Base-by-base conservation (phyloP, 2,113 vertebrate species). In the Pimephales promelas region DNA sequence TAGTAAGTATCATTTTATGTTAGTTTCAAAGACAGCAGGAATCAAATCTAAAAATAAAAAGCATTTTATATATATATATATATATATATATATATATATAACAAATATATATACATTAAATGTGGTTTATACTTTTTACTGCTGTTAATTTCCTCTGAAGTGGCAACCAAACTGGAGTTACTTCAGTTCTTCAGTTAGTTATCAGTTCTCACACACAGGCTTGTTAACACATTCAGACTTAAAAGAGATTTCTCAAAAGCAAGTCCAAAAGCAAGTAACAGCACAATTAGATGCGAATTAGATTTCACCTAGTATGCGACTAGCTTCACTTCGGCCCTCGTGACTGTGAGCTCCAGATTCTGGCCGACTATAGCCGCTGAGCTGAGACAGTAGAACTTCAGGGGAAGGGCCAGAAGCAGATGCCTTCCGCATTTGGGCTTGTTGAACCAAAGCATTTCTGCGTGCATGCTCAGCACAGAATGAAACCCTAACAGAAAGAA, bases 391-490 rank as follows among this genome's bases (percentile, higher is more conserved):
- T 0, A 99, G 95, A 3, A 91, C 82, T 87, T 99, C 97, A 0
- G 96, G 93, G 2, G 95, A 86, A 0, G 96, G 96, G 2, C 95
- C 95, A 0, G 96, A 90, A 9, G 74, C 31, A 4, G 88, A 94
- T 1, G 92, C 90, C 87, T 97, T 99, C 82, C 96, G 97, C 92
- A 96, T 93, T 90, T 99, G 98, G 10, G 97, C 96, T 47, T 97
- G 95, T 1, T 97, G 92, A 0, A 97, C 96, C 91, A 97, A 88
- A 2, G 95, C 90, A 43, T 97, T 98, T 88, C 96, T 94, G 0
- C 96, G 96, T 76, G 96, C 95, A 3, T 99, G 98, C 22, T 99
- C 98, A 0, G 94, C 94, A 24, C 97, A 99, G 89, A 98, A 97
- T 0, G 96, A 95, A 3, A 93, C 91, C 5, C 97, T 98, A 54